phyloP scores from a whole-genome alignment of 2,113 vertebrate genomes.

The Caracal caracal region DNA sequence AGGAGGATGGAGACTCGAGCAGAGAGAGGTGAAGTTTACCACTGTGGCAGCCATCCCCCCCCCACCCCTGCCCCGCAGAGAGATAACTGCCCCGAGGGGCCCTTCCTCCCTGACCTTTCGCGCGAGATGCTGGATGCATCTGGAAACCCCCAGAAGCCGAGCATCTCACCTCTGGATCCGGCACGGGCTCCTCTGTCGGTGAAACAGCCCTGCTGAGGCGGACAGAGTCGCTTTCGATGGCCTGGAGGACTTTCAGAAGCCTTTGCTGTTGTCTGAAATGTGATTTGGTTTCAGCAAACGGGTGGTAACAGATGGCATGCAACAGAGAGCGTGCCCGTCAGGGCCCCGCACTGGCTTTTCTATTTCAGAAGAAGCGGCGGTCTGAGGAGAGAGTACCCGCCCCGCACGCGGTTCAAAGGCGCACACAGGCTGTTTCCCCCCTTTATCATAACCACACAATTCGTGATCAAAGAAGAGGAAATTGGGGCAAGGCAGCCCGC shows the following conservation, averaged over 20 bases:
- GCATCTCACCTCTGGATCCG: constrained; percentile 55
- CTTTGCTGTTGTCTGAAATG: constrained; percentile 92
- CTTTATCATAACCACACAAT: neutral
- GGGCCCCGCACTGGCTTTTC: neutral
- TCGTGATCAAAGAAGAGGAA: neutral
- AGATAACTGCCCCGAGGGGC: rapidly evolving
- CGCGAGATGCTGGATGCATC: rapidly evolving
- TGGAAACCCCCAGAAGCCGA: rapidly evolving
- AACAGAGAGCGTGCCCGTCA: neutral
- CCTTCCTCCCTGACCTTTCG: neutral
- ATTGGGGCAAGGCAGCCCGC: neutral
- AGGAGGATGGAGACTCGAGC: neutral
- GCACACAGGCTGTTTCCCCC: neutral
- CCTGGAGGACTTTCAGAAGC: constrained; percentile 86
- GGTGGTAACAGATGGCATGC: neutral
- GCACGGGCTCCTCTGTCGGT: constrained; percentile 39
- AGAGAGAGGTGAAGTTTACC: neutral
- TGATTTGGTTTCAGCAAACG: constrained; percentile 51
- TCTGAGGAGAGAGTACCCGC: neutral
- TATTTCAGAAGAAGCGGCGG: neutral
- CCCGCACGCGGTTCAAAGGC: neutral
- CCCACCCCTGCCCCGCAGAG: rapidly evolving
- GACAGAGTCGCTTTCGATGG: constrained; percentile 83
- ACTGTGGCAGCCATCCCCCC: neutral
- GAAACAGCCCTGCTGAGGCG: neutral